phyloP scores from a whole-genome alignment of 2,888 invertebrate species.

The Electrophaes corylata region DNA sequence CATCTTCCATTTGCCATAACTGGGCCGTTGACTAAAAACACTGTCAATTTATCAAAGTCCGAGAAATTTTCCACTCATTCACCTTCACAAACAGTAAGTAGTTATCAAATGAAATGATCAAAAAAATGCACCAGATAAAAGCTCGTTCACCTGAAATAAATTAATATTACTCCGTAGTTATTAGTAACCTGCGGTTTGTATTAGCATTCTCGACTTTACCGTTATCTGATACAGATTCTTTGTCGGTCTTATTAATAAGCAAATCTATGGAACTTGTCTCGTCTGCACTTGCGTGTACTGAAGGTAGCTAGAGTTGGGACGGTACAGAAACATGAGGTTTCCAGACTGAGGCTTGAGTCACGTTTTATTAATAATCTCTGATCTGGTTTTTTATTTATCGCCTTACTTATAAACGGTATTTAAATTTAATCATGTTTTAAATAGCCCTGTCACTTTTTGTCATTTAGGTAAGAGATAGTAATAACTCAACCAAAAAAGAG shows the following conservation, averaged over 20 bases:
- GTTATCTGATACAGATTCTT: slow-evolving; percentile 72
- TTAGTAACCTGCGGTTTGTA: slow-evolving; percentile 39
- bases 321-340: slow-evolving; percentile 3
- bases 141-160: slow-evolving; percentile 56
- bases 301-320: slow-evolving; percentile 29
- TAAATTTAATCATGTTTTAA: too few species aligned
- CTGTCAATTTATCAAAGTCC: background rate
- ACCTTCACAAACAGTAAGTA: slow-evolving; percentile 27
- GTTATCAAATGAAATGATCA: slow-evolving; percentile 27
- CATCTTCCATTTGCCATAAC: too few species aligned
- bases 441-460: too few species aligned
- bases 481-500: too few species aligned
- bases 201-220: slow-evolving; percentile 64
- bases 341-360: background rate
- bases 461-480: too few species aligned
- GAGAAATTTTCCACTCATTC: background rate
- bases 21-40: background rate
- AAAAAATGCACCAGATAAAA: slow-evolving; percentile 33
- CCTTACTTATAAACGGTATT: too few species aligned
- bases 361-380: too few species aligned
- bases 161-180: slow-evolving; percentile 64
- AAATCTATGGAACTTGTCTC: slow-evolving; percentile 69
- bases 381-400: too few species aligned
- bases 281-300: slow-evolving; percentile 45
- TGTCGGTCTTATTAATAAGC: slow-evolving; percentile 76